phyloP scores from a whole-genome alignment of 2,888 invertebrate genomes.

The Stictocephala bisonia region DNA sequence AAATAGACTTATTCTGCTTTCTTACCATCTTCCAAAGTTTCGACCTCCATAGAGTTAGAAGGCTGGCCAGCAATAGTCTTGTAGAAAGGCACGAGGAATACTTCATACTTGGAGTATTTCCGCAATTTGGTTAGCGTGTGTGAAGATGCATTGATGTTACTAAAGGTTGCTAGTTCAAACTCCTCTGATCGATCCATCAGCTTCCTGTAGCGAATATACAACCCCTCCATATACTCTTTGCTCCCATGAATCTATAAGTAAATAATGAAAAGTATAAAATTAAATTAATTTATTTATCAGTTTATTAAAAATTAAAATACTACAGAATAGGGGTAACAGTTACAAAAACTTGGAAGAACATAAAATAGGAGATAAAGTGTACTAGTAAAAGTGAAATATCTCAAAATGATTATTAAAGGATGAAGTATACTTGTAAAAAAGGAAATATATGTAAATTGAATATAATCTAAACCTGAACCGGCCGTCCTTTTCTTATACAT shows the following conservation, averaged over 20 bases:
- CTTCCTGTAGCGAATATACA: conserved; percentile 77
- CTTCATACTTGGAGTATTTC: conserved; percentile 90
- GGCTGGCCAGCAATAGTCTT: conserved; percentile 90
- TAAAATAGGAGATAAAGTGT: too few species aligned
- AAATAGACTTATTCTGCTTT: too few species aligned
- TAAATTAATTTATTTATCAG: neutral
- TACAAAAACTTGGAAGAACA: too few species aligned
- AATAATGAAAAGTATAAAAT: neutral
- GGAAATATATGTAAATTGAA: too few species aligned
- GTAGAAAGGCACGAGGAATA: conserved; percentile 92
- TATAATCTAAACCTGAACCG: too few species aligned
- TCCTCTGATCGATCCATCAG: conserved; percentile 71
- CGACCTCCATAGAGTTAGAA: conserved; percentile 87
- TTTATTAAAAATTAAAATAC: neutral
- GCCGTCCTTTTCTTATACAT: too few species aligned
- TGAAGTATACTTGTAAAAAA: too few species aligned
- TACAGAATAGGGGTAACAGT: too few species aligned
- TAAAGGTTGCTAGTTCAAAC: conserved; percentile 77
- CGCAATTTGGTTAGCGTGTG: conserved; percentile 81
- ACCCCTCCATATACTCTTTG: conserved; percentile 73
- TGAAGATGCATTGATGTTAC: conserved; percentile 74
- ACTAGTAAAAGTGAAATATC: too few species aligned
- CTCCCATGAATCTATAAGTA: conserved; percentile 65
- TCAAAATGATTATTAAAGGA: too few species aligned
- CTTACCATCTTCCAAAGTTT: conserved; percentile 62